A percentile compares a stretch with the other conserved stretches of the same genome.
These are phyloP conservation scores for Suillia variegata DNA, from an alignment of 2,888 invertebrate species.

Conservation along the genomic window DNA sequence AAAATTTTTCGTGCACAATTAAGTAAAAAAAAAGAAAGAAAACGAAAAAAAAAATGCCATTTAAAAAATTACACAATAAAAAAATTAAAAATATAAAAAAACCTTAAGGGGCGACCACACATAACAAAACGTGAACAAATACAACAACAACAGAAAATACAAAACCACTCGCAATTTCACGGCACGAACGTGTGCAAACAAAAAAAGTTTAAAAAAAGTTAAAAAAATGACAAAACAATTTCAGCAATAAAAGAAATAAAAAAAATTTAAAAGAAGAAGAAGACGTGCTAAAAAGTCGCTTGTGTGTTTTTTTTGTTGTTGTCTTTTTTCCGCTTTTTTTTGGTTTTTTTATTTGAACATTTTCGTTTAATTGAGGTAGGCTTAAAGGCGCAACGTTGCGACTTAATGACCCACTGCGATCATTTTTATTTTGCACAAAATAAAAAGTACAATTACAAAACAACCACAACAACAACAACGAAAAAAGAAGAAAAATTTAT, in stretches of 20 bases:
- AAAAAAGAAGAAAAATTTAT: constrained; percentile 13
- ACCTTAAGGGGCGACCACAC: background rate
- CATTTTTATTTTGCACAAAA: background rate
- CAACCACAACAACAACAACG: background rate
- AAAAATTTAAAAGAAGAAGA: background rate
- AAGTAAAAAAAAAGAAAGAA: background rate
- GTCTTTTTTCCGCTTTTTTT: background rate
- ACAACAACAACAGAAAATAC: background rate
- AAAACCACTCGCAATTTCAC: background rate
- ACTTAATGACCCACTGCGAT: background rate
- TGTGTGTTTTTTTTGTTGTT: background rate
- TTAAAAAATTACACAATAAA: constrained; percentile 2
- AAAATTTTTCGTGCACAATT: background rate
- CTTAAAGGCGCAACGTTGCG: constrained; percentile 25
- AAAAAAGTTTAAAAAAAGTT: constrained; percentile 5
- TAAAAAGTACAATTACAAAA: constrained; percentile 10
- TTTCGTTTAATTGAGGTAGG: constrained; percentile 49
- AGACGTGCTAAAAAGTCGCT: background rate
- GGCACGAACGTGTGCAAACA: no score
- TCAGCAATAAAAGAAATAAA: background rate
- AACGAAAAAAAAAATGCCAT: no score
- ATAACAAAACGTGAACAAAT: background rate
- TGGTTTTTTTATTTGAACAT: constrained; percentile 2
- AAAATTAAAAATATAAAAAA: constrained; percentile 1
- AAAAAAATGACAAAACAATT: background rate